A percentile compares a stretch with the other conserved stretches of the same genome.
Evolutionary conservation across 1,140 invertebrate genomes (phyloP).

Genomic region (Drosophila nigromelanica): DNA sequence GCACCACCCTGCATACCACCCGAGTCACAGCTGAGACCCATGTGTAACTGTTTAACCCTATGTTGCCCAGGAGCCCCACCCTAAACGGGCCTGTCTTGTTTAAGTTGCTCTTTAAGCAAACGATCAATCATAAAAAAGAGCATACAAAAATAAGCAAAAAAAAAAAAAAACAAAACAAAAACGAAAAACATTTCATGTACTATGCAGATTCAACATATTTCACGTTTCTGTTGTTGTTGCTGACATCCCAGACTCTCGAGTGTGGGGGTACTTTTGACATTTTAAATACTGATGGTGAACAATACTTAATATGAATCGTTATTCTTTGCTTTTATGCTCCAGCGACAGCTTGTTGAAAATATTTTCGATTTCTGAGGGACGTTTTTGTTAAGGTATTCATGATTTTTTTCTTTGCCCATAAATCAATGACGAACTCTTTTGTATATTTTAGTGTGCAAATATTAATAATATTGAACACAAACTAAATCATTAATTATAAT

Average conservation of each 20-base stretch:
- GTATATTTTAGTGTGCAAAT: conserved; percentile 12
- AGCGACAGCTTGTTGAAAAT: conserved; percentile 22
- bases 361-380: conserved; percentile 13
- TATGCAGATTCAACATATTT: conserved; percentile 42
- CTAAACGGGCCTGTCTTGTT: conserved; percentile 25
- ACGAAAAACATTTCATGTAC: conserved; percentile 37
- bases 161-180: conserved; percentile 4
- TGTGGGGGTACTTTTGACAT: conserved; percentile 51
- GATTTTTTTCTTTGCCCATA: conserved; percentile 17
- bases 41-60: conserved; percentile 73
- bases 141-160: conserved; percentile 8
- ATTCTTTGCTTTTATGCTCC: conserved; percentile 4
- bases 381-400: neutral
- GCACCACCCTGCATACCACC: conserved; percentile 11
- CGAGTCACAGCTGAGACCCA: conserved; percentile 38
- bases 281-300: conserved; percentile 30
- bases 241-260: conserved; percentile 1
- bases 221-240: conserved; percentile 7
- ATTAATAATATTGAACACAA: neutral
- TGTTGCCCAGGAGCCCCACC: conserved; percentile 20
- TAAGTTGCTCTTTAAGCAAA: conserved; percentile 62
- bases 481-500: neutral
- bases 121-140: conserved; percentile 67
- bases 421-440: conserved; percentile 32
- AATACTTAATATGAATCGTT: conserved; percentile 19